phyloP scores from a whole-genome alignment of 2,888 invertebrate genomes.

The Mycalesis mineus region DNA sequence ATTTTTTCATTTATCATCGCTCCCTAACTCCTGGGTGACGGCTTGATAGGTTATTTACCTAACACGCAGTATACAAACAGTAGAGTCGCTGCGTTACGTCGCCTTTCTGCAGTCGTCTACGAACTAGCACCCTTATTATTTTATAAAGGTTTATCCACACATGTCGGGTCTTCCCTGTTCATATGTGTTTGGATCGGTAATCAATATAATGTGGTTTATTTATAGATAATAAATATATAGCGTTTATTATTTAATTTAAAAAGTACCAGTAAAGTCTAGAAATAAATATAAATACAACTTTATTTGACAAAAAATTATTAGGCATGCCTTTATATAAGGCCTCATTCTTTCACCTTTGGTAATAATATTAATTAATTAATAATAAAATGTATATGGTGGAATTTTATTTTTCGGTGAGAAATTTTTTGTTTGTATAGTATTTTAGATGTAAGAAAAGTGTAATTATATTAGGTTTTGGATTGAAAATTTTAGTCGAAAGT shows the following conservation, averaged over 20 bases:
- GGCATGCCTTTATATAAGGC: background rate
- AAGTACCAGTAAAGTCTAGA: background rate
- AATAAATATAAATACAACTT: background rate
- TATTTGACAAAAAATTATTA: background rate
- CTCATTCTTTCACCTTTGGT: background rate
- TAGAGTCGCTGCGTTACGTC: too few species aligned
- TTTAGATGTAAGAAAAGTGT: background rate
- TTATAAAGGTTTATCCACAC: background rate
- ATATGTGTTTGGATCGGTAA: background rate
- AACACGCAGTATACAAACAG: too few species aligned
- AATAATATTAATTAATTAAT: too few species aligned
- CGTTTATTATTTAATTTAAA: background rate
- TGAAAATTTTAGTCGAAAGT: background rate
- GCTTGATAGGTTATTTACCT: too few species aligned
- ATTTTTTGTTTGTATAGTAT: background rate
- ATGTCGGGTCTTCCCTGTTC: background rate
- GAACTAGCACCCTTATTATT: too few species aligned
- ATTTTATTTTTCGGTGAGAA: too few species aligned
- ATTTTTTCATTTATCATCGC: too few species aligned
- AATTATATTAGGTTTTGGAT: background rate
- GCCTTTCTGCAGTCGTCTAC: too few species aligned
- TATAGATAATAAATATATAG: background rate
- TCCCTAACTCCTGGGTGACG: too few species aligned
- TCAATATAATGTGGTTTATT: background rate
- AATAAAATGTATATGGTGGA: background rate